Conservation (phyloP, 1,140 invertebrate genomes). For the Pseudomyrmex gracilis region DNA sequence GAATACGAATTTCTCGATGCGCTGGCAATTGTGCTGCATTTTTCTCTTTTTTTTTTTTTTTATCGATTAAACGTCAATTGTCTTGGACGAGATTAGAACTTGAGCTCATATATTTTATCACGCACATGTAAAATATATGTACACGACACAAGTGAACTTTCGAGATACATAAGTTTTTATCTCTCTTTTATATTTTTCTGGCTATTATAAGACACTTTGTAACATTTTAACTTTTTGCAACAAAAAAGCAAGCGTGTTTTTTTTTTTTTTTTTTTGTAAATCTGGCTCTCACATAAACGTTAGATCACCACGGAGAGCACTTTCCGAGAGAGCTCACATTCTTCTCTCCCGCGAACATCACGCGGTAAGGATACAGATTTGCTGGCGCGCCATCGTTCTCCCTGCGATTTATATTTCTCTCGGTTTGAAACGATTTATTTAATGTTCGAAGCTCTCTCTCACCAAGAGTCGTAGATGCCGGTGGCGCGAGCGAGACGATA, state of each 20-base stretch:
- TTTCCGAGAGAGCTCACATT: not conserved
- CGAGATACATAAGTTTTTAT: no score
- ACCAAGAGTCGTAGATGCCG: conserved; percentile 38
- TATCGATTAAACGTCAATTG: not conserved
- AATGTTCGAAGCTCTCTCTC: conserved; percentile 38
- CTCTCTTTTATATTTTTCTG: no score
- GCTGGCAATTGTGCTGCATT: no score
- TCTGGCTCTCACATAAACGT: not conserved
- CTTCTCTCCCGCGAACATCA: conserved; percentile 1
- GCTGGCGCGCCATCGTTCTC: conserved; percentile 38
- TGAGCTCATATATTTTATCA: not conserved
- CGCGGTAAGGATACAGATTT: conserved; percentile 37
- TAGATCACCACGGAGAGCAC: not conserved
- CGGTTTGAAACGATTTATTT: conserved; percentile 61
- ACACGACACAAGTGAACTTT: no score
- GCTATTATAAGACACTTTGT: not conserved
- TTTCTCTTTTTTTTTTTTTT: no score
- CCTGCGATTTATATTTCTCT: conserved; percentile 49
- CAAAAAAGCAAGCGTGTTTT: not conserved
- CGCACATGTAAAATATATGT: no score
- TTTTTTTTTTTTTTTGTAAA: no score
- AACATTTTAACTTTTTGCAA: not conserved
- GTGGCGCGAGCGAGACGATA: conserved; percentile 33
- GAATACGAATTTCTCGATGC: not conserved
- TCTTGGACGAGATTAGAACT: not conserved